Conservation (phyloP, 2,113 vertebrate genomes). For the Pan paniscus region DNA sequence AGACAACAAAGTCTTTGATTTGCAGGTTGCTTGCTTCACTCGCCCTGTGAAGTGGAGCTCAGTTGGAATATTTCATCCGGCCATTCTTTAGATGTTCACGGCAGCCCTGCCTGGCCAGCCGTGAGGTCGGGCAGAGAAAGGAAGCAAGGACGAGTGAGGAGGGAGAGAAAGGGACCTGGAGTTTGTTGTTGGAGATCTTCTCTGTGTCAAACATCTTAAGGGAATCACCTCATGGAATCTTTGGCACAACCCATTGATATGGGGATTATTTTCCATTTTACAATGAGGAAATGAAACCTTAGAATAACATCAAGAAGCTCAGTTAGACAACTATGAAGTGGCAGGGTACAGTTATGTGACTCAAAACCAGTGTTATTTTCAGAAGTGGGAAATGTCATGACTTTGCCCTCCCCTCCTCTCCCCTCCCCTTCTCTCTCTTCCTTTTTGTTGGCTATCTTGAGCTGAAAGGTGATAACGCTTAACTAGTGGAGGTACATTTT, state of each 20-base stretch:
- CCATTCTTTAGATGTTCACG: neutral
- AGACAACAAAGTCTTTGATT: constrained; percentile 9
- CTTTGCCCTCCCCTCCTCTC: accelerated
- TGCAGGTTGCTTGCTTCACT: neutral
- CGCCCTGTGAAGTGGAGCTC: neutral
- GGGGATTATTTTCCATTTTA: neutral
- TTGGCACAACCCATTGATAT: neutral
- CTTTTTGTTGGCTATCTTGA: neutral
- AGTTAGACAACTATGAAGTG: neutral
- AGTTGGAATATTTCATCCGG: neutral
- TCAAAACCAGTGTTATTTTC: neutral
- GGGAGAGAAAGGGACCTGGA: neutral
- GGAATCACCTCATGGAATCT: neutral
- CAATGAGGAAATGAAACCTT: neutral
- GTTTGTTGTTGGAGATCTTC: neutral
- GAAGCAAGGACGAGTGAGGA: neutral
- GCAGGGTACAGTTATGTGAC: neutral
- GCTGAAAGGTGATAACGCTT: neutral
- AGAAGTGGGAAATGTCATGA: neutral
- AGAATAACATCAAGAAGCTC: neutral
- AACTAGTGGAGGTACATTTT: neutral
- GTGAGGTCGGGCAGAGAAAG: accelerated
- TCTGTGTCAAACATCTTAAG: neutral
- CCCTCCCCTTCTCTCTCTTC: neutral
- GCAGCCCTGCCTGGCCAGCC: neutral